Evolutionary conservation across 1,140 invertebrate genomes (phyloP).

Genomic region (Drosophila rufa): DNA sequence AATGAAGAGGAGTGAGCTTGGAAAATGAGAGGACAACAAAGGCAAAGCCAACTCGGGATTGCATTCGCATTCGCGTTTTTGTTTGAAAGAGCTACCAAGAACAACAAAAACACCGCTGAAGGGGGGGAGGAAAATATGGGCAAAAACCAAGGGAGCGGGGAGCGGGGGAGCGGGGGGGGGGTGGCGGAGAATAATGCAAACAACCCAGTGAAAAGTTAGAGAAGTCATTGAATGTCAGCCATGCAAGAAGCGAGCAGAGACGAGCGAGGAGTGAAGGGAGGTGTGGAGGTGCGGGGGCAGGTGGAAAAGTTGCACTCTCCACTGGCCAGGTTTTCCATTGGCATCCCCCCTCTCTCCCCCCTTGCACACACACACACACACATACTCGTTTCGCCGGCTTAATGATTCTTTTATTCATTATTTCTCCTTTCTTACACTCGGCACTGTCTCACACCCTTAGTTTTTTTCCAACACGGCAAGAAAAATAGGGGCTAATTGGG

Average conservation of each 20-base stretch:
- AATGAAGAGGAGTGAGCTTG: background rate
- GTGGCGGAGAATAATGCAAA: conserved; percentile 48
- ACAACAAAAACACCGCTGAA: conserved; percentile 54
- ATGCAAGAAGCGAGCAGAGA: conserved; percentile 59
- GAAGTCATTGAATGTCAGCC: conserved; percentile 83
- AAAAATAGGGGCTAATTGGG: background rate
- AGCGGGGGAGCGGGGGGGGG: background rate
- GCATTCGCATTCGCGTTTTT: conserved; percentile 70
- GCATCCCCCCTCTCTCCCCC: background rate
- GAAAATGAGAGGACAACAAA: conserved; percentile 23
- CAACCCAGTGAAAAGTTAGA: conserved; percentile 78
- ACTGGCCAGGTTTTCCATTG: conserved; percentile 48
- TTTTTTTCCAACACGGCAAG: background rate
- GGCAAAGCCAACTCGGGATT: conserved; percentile 59
- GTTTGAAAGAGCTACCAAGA: conserved; percentile 68
- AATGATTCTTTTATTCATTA: conserved; percentile 84
- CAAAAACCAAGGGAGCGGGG: background rate
- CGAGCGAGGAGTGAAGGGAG: background rate
- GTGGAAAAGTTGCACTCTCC: conserved; percentile 52
- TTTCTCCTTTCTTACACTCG: conserved; percentile 53
- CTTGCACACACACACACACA: conserved; percentile 1
- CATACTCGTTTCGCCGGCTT: conserved; percentile 62
- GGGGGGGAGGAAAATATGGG: background rate
- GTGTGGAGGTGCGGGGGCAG: background rate
- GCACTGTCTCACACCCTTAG: background rate